Base-by-base conservation (phyloP, 2,113 vertebrate species). In the Grammomys surdaster region DNA sequence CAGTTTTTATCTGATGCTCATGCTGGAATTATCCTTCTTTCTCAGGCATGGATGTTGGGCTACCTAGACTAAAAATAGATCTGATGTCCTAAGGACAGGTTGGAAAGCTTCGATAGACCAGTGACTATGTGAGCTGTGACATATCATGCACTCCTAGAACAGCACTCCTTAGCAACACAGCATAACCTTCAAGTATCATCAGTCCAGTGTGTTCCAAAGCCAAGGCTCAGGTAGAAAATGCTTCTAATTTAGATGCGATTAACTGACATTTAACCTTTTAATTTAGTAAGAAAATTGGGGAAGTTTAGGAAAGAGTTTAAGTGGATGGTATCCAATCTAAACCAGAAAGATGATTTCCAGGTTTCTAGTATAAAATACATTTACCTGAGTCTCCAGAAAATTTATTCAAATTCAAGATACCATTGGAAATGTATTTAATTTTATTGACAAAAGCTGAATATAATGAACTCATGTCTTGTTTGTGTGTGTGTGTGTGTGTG, bases 381-480 rank as follows among this genome's bases (percentile, higher is more conserved):
- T 94, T 91, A 48, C 72, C 54, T 65, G 26, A 13, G 56, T 95
- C 56, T 76, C 91, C 92, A 89, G 51, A 58, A 95, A 93, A 95
- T 90, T n/a, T 94, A 51, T 89, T 95, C 24, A 93, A 88, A 95
- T 96, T 97, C 28, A 40, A 97, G 24, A 72, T 95, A 93, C 90
- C 90, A 58, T 4, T 63, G 28, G 65, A 95, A 9, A 65, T 28
- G 8, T 65, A 9, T 65, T 65, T 65, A 65, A 89, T 90, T 96
- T 94, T 86, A 90, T 73, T 3, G 81, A 17, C 72, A 73, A 48
- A 43, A 10, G 36, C 26, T 82, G 88, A 85, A 94, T 88, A 77
- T 16, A 88, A 77, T 78, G 91, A 89, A 70, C 3, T 33, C 8
- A 10, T n/a, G 3, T 40, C 40, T 40, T 19, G 81, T 65, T 93